Conservation (phyloP, 1,140 invertebrate genomes). For the Cydia splendana region DNA sequence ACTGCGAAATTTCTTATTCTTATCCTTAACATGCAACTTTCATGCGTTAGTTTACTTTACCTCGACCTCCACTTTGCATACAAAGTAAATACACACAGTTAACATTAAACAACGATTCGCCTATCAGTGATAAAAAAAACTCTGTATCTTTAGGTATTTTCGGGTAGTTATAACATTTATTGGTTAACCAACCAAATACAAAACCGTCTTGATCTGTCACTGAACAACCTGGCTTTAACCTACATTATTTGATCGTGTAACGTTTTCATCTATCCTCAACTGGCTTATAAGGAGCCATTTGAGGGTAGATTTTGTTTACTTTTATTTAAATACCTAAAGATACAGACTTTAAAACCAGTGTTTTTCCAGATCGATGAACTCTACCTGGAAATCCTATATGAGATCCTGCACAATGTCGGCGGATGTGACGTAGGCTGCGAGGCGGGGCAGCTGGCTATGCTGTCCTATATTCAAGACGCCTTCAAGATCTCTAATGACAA, state of each 20-base stretch:
- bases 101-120: slow-evolving; percentile 22
- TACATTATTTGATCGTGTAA: too few relatives aligned
- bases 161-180: too few relatives aligned
- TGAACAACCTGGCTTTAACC: too few relatives aligned
- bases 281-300: too few relatives aligned
- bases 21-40: neutral
- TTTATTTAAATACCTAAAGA: too few relatives aligned
- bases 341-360: slow-evolving; percentile 33
- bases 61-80: neutral
- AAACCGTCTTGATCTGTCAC: too few relatives aligned
- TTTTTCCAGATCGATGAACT: slow-evolving; percentile 90
- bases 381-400: slow-evolving; percentile 95
- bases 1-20: neutral
- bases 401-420: slow-evolving; percentile 96
- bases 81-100: neutral
- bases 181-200: too few relatives aligned
- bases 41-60: neutral
- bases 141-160: too few relatives aligned
- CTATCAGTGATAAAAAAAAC: neutral
- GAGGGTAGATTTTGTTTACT: too few relatives aligned
- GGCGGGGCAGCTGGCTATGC: slow-evolving; percentile 85
- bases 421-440: slow-evolving; percentile 85
- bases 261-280: too few relatives aligned
- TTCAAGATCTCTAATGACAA: slow-evolving; percentile 90
- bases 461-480: slow-evolving; percentile 92